phyloP scores from a whole-genome alignment of 2,888 invertebrate species.

The Phasia obesa region DNA sequence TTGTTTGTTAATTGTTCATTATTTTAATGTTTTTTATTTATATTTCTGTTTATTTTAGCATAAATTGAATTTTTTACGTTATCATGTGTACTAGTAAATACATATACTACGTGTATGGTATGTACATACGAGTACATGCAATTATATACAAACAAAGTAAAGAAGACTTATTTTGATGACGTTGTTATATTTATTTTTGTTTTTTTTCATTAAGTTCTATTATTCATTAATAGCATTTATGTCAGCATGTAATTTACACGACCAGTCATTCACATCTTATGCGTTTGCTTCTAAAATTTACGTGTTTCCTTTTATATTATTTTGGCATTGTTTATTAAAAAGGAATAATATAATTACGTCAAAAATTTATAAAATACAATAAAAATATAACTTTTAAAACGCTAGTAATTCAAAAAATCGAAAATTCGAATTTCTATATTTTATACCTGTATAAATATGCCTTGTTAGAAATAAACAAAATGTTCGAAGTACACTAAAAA shows the following conservation, averaged over 20 bases:
- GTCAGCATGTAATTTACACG: slow-evolving; percentile 20
- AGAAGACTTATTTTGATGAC: slow-evolving; percentile 60
- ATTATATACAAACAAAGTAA: not conserved
- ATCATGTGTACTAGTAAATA: not conserved
- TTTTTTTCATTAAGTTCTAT: slow-evolving; percentile 43
- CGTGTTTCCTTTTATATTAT: slow-evolving; percentile 16
- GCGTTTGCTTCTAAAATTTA: slow-evolving; percentile 40
- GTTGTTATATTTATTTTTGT: slow-evolving; percentile 61
- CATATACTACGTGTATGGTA: not conserved
- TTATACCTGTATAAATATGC: too few relatives aligned
- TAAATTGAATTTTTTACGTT: slow-evolving; percentile 13
- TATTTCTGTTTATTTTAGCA: too few relatives aligned
- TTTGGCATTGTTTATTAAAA: slow-evolving; percentile 29
- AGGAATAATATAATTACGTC: not conserved
- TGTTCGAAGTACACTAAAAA: too few relatives aligned
- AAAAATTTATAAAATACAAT: slow-evolving; percentile 23
- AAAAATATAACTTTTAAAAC: not conserved
- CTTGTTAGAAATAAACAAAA: too few relatives aligned
- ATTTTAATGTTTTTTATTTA: not conserved
- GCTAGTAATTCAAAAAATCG: not conserved
- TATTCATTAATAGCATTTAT: slow-evolving; percentile 50
- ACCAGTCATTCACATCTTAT: slow-evolving; percentile 36
- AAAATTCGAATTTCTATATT: too few relatives aligned
- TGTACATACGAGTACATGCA: not conserved
- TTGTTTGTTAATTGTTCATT: slow-evolving; percentile 8